A percentile compares a stretch with the other conserved stretches of the same genome.
These are phyloP conservation scores for Rhyzopertha dominica DNA, from an alignment of 1,140 invertebrate genomes.

Conservation along the genomic window DNA sequence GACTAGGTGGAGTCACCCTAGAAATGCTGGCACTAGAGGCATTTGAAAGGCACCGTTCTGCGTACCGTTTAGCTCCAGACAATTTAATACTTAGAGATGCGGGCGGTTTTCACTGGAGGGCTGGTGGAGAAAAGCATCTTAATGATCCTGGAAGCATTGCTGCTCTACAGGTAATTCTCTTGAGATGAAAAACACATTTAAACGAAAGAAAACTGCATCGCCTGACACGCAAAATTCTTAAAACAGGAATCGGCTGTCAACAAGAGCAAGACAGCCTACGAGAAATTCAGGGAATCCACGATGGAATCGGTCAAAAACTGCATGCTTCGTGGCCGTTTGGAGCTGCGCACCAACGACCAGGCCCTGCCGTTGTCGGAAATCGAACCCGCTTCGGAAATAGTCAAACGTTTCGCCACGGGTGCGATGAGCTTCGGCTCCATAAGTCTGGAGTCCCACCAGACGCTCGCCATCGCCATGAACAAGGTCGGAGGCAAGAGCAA, in stretches of 20 bases:
- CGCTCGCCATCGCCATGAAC: constrained; percentile 97
- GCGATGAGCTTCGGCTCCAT: constrained; percentile 94
- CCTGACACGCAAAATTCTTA: too few species aligned
- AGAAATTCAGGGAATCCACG: constrained; percentile 81
- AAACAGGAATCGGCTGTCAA: constrained; percentile 70
- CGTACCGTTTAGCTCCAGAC: constrained; percentile 72
- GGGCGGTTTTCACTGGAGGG: constrained; percentile 93
- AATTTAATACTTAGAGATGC: constrained; percentile 84
- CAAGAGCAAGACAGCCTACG: constrained; percentile 80
- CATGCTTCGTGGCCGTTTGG: constrained; percentile 88
- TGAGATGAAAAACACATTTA: neutral
- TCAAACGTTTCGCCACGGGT: constrained; percentile 78
- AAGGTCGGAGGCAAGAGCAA: constrained; percentile 91
- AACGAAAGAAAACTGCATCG: too few species aligned
- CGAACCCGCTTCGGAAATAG: constrained; percentile 89
- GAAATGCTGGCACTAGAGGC: constrained; percentile 86
- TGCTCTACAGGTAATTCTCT: constrained; percentile 68
- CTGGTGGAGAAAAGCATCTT: constrained; percentile 96
- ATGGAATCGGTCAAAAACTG: constrained; percentile 83
- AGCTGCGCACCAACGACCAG: constrained; percentile 71
- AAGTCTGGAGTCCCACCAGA: constrained; percentile 89
- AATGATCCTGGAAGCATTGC: constrained; percentile 94
- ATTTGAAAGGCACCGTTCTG: constrained; percentile 74
- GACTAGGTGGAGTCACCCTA: constrained; percentile 91
- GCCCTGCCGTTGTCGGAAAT: constrained; percentile 82